phyloP scores from a whole-genome alignment of 2,888 invertebrate species.

The Agrotis clavis region DNA sequence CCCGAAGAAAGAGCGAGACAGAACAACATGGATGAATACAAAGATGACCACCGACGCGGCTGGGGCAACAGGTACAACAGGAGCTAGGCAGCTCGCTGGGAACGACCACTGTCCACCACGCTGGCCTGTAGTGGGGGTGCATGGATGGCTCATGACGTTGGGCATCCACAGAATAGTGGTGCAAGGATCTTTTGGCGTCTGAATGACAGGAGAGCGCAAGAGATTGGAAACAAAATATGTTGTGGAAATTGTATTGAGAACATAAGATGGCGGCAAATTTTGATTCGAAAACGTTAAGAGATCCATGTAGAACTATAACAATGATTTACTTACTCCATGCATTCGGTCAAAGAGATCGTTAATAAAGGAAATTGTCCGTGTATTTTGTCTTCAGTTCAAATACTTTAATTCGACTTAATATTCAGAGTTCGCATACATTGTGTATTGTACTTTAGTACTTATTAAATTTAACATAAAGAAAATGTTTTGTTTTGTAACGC shows the following conservation, averaged over 20 bases:
- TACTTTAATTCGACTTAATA: neutral
- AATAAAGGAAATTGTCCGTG: neutral
- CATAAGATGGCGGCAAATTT: neutral
- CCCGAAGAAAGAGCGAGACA: conserved; percentile 92
- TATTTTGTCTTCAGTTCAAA: neutral
- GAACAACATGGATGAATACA: conserved; percentile 96
- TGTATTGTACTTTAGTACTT: too few relatives aligned
- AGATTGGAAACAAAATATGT: neutral
- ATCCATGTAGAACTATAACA: neutral
- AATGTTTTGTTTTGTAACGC: too few relatives aligned
- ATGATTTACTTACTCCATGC: neutral
- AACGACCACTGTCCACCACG: conserved; percentile 11
- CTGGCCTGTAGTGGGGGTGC: conserved; percentile 10
- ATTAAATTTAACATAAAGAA: too few relatives aligned
- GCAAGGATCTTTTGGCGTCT: conserved; percentile 1
- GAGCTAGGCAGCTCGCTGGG: conserved; percentile 88
- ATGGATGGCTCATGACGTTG: neutral
- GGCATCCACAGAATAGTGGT: neutral
- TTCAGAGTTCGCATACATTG: neutral
- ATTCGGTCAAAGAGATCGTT: neutral
- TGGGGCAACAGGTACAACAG: conserved; percentile 96
- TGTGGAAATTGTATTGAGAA: neutral
- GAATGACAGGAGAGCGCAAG: neutral
- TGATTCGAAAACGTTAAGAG: neutral
- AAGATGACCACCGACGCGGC: conserved; percentile 96